phyloP scores from a whole-genome alignment of 2,797 vertebrate species.

The Rhynchotus rufescens region DNA sequence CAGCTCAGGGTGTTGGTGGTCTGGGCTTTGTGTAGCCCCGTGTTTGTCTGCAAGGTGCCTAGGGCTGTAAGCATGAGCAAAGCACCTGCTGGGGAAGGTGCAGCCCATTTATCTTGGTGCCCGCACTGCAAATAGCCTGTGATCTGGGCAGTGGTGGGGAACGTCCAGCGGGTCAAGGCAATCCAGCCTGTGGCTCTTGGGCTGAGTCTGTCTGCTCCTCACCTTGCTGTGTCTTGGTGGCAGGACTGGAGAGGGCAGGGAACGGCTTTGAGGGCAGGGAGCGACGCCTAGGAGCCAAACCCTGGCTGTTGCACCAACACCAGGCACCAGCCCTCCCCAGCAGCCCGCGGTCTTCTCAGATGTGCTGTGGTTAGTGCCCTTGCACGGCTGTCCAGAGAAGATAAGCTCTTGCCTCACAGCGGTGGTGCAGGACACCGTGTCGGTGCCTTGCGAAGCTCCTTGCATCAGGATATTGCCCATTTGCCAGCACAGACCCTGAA shows the following conservation, averaged over 20 bases:
- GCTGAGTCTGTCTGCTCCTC: not conserved
- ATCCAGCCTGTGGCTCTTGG: not conserved
- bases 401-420: conserved; percentile 20
- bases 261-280: not conserved
- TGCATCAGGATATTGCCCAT: not conserved
- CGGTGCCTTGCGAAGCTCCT: not conserved
- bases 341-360: not conserved
- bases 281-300: not conserved
- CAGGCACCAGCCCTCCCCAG: not conserved
- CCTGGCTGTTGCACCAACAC: not conserved
- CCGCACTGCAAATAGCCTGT: not conserved
- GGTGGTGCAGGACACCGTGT: not conserved
- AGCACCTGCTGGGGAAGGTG: not conserved
- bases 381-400: not conserved
- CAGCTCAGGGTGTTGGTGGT: not conserved
- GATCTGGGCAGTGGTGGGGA: not conserved
- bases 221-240: not conserved
- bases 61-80: not conserved
- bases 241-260: not conserved
- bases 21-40: not conserved
- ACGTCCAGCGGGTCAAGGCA: not conserved
- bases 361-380: not conserved
- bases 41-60: not conserved
- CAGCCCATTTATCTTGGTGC: not conserved
- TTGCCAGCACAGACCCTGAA: not conserved